Conservation (phyloP, 2,797 vertebrate genomes). For the Oreochromis grahami region DNA sequence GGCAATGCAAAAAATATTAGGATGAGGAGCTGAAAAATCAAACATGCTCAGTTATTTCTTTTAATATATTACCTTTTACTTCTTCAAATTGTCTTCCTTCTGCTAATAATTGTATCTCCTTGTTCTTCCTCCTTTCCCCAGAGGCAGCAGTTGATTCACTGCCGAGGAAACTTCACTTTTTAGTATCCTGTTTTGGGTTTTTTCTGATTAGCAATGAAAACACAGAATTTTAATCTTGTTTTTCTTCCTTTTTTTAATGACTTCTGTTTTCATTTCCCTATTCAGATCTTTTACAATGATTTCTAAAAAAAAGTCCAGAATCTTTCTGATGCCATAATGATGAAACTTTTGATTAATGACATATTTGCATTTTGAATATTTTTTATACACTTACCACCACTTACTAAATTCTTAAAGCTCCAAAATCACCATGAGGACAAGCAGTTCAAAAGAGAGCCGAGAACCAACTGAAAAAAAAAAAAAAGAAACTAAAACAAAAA, state of each 20-base stretch:
- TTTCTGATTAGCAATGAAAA: not conserved
- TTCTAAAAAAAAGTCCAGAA: not conserved
- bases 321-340: not conserved
- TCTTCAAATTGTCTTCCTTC: not conserved
- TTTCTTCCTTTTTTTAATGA: not conserved
- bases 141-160: not conserved
- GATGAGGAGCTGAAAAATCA: not conserved
- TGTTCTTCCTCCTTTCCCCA: not conserved
- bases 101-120: not conserved
- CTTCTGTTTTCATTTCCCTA: constrained; percentile 1
- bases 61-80: not conserved
- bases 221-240: not conserved
- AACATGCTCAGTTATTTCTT: not conserved
- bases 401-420: not conserved
- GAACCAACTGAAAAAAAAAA: not conserved
- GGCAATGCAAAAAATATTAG: not conserved
- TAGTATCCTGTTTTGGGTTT: not conserved
- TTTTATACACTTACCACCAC: not conserved
- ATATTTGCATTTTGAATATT: rapidly evolving
- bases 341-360: not conserved
- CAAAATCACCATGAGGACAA: not conserved
- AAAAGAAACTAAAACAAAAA: not conserved
- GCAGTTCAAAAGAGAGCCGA: not conserved
- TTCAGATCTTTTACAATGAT: not conserved
- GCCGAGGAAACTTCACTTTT: not conserved